Evolutionary conservation across 2,113 vertebrate species (phyloP).

Genomic region (Hystrix cristata): DNA sequence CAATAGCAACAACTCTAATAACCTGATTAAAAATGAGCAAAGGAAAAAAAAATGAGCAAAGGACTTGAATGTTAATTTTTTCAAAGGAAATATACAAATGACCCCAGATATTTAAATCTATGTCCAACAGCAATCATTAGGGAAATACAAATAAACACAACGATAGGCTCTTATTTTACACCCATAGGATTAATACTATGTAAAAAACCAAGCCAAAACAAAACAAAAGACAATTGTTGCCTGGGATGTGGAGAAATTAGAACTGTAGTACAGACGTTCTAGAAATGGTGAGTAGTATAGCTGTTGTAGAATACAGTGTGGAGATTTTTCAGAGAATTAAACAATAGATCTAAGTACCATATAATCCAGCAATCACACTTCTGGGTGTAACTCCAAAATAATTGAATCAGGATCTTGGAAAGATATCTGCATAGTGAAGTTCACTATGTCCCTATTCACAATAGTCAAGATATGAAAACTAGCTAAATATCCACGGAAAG

Average conservation of each 20-base stretch:
- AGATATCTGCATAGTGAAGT: too few relatives aligned
- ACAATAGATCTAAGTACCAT: background rate
- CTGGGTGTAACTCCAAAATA: background rate
- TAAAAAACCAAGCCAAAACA: background rate
- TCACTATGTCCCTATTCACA: background rate
- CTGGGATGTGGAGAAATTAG: background rate
- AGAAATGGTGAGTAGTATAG: background rate
- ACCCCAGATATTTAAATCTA: background rate
- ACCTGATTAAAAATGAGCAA: background rate
- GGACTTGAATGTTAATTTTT: background rate
- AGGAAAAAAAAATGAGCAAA: background rate
- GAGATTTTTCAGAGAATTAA: background rate
- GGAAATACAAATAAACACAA: background rate
- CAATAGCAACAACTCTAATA: background rate
- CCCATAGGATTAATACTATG: background rate
- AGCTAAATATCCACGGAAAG: background rate
- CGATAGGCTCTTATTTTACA: background rate
- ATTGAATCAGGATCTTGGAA: background rate
- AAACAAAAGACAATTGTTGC: background rate
- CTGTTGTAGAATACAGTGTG: background rate
- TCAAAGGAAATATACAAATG: background rate
- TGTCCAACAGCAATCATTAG: background rate
- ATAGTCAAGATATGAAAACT: background rate
- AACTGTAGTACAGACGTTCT: background rate
- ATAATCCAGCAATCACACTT: background rate